Conservation (phyloP, 2,888 invertebrate genomes). For the Nineta flava region DNA sequence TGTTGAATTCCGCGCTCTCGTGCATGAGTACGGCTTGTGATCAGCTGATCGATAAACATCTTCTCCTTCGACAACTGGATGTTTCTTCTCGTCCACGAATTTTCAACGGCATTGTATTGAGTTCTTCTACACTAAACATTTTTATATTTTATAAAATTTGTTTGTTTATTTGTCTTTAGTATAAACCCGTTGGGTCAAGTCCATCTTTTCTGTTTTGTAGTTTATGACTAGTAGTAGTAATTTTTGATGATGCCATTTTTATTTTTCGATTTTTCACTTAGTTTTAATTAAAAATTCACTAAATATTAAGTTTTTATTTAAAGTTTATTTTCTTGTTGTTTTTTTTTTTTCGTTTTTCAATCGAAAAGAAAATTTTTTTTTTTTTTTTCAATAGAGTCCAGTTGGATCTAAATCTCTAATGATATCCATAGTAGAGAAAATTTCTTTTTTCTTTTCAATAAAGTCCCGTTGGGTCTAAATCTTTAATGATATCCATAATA, state of each 20-base stretch:
- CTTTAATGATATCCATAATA: too few species aligned
- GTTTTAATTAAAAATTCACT: too few species aligned
- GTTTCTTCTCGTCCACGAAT: slow-evolving; percentile 23
- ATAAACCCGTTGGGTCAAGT: slow-evolving; percentile 27
- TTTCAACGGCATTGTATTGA: slow-evolving; percentile 16
- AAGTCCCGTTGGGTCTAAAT: too few species aligned
- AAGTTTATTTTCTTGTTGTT: too few species aligned
- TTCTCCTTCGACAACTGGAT: slow-evolving; percentile 29
- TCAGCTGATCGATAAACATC: slow-evolving; percentile 8
- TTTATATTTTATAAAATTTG: not conserved
- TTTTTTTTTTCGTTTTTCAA: too few species aligned
- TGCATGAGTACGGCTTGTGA: not conserved
- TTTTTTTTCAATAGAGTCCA: slow-evolving; percentile 9
- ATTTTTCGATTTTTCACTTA: too few species aligned
- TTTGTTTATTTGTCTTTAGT: slow-evolving; percentile 14
- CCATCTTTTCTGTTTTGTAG: slow-evolving; percentile 6
- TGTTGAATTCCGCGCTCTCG: too few species aligned
- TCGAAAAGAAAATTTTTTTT: not conserved
- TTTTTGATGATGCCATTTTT: too few species aligned
- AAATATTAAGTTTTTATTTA: too few species aligned
- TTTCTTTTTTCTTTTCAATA: too few species aligned
- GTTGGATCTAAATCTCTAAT: slow-evolving; percentile 11
- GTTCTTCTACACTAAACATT: slow-evolving; percentile 15
- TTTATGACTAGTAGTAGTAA: slow-evolving; percentile 20
- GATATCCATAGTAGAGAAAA: too few species aligned